A percentile compares a stretch with the other conserved stretches of the same genome.
These are phyloP conservation scores for Marmota flaviventris DNA, from an alignment of 2,113 vertebrate genomes.

Conservation along the genomic window DNA sequence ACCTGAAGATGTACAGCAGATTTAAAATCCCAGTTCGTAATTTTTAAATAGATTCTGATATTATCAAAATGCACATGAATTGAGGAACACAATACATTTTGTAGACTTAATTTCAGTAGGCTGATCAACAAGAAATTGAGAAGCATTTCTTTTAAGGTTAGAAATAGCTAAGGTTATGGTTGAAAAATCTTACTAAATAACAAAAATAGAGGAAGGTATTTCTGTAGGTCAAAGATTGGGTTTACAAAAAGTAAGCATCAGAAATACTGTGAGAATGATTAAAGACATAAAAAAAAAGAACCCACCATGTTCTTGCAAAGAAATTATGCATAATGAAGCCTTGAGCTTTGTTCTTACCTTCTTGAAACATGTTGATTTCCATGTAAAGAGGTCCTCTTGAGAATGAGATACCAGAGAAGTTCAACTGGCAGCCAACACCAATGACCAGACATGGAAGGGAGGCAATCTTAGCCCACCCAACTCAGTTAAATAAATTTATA, in stretches of 20 bases:
- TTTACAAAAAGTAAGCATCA: background rate
- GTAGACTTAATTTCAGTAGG: background rate
- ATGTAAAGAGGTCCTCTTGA: background rate
- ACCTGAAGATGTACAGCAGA: conserved; percentile 34
- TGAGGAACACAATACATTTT: background rate
- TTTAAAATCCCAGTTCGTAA: conserved; percentile 58
- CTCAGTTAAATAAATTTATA: background rate
- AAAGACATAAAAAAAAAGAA: conserved; percentile 31
- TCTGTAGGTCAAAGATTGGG: background rate
- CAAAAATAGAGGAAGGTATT: background rate
- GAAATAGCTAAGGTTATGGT: background rate
- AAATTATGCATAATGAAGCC: background rate
- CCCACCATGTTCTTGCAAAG: background rate
- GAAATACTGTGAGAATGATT: background rate
- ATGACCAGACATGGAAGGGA: background rate
- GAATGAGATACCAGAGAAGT: background rate
- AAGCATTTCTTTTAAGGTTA: background rate
- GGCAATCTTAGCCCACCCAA: background rate
- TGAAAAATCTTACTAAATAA: background rate
- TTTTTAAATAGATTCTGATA: conserved; percentile 46
- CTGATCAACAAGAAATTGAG: background rate
- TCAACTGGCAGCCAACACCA: background rate
- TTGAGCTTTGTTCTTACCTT: background rate
- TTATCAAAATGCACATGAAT: conserved; percentile 68
- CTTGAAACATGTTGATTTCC: background rate